A percentile compares a stretch with the other conserved stretches of the same genome.
Conservation (phyloP, 2,113 vertebrate species). For the Romanogobio albipinnatus region DNA sequence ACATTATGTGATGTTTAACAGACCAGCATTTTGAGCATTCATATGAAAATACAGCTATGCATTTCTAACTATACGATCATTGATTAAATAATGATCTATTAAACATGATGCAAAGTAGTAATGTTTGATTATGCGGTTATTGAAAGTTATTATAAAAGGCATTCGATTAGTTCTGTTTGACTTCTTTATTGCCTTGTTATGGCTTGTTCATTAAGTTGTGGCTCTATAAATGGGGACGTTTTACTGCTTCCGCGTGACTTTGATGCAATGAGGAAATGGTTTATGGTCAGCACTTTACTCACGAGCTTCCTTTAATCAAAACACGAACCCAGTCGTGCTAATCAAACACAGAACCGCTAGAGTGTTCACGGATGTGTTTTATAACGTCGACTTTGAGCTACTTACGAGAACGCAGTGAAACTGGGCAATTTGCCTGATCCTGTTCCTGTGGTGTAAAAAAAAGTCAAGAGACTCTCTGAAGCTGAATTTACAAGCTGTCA, state of each 20-base stretch:
- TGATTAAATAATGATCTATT: not conserved
- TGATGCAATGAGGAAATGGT: constrained; percentile 73
- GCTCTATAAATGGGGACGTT: constrained; percentile 46
- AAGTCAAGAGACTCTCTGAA: not conserved
- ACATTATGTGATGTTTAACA: not conserved
- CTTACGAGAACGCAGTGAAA: constrained; percentile 20
- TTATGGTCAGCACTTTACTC: constrained; percentile 66
- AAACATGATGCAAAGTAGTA: not conserved
- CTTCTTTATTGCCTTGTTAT: constrained; percentile 23
- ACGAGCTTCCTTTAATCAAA: constrained; percentile 73
- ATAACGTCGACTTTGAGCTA: constrained; percentile 51
- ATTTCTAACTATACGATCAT: not conserved
- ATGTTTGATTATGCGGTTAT: not conserved
- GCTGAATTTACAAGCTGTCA: constrained; percentile 17
- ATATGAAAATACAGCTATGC: not conserved
- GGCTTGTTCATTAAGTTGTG: constrained; percentile 33
- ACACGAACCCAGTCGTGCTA: constrained; percentile 67
- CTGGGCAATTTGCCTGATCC: constrained; percentile 12
- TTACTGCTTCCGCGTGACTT: constrained; percentile 73
- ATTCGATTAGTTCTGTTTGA: not conserved
- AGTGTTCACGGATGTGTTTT: constrained; percentile 54
- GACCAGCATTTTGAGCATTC: not conserved
- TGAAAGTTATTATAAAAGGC: not conserved
- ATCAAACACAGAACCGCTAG: constrained; percentile 69
- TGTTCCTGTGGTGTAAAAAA: constrained; percentile 18